A percentile compares a stretch with the other conserved stretches of the same genome.
These are phyloP conservation scores for Melanchra persicariae DNA, from an alignment of 2,888 invertebrate species.

Conservation along the genomic window DNA sequence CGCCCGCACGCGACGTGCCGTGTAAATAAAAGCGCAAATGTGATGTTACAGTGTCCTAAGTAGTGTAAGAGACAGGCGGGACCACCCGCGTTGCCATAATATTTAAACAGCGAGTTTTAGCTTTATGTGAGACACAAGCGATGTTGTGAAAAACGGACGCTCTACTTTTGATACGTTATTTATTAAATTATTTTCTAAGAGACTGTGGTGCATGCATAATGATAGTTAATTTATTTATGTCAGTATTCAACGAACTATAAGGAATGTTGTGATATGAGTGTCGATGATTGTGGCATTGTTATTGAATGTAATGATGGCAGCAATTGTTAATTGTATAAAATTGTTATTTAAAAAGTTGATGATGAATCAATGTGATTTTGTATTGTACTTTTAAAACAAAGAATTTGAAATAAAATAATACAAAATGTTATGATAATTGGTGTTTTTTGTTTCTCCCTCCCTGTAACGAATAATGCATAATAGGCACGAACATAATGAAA, in stretches of 20 bases:
- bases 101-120: constrained; percentile 79
- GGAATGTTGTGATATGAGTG: constrained; percentile 83
- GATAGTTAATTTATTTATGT: constrained; percentile 89
- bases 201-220: constrained; percentile 87
- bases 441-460: constrained; percentile 61
- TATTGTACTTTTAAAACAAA: constrained; percentile 83
- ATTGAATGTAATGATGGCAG: constrained; percentile 72
- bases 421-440: constrained; percentile 73
- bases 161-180: constrained; percentile 83
- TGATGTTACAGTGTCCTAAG: constrained; percentile 90
- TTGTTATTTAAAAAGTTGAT: constrained; percentile 79
- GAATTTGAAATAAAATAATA: constrained; percentile 80
- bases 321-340: constrained; percentile 78
- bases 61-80: constrained; percentile 89
- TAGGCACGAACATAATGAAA: not conserved
- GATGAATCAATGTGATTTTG: constrained; percentile 82
- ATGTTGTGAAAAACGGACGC: constrained; percentile 80
- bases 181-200: constrained; percentile 88
- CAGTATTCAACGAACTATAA: constrained; percentile 87
- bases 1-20: constrained; percentile 76
- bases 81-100: constrained; percentile 88
- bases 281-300: constrained; percentile 78
- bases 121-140: constrained; percentile 70
- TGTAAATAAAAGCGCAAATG: constrained; percentile 91
- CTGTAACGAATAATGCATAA: not conserved